Percentiles rank a stretch among this genome's conserved stretches.
Conservation (phyloP, 2,888 invertebrate species). For the Scaptomyza parva region DNA sequence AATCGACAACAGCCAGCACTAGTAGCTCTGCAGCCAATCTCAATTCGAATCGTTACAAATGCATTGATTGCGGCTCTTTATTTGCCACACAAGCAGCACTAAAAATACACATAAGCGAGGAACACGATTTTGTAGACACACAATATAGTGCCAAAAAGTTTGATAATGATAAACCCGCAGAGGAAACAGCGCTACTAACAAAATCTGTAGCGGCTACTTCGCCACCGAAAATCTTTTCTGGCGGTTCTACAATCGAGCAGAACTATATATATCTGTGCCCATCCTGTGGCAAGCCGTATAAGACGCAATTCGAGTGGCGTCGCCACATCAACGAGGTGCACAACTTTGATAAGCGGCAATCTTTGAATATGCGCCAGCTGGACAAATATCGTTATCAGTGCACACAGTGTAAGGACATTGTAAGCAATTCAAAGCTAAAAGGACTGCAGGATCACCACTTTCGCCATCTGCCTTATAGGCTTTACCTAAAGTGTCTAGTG, state of each 20-base stretch:
- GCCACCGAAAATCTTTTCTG: constrained; percentile 9
- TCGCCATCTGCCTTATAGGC: constrained; percentile 75
- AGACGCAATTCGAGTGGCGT: constrained; percentile 79
- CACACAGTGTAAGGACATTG: constrained; percentile 75
- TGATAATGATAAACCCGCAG: constrained; percentile 37
- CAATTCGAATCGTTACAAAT: constrained; percentile 62
- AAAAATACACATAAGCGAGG: constrained; percentile 72
- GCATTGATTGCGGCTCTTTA: constrained; percentile 73
- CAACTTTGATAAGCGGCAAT: constrained; percentile 79
- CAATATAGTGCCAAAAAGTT: constrained; percentile 41
- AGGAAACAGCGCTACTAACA: constrained; percentile 7
- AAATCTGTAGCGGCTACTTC: not conserved
- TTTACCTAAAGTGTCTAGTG: constrained; percentile 80
- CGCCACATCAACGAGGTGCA: constrained; percentile 81
- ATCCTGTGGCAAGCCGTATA: constrained; percentile 77
- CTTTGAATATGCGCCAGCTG: constrained; percentile 75
- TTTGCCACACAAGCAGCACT: constrained; percentile 68
- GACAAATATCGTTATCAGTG: constrained; percentile 82
- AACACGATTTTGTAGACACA: constrained; percentile 69
- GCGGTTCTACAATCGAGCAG: constrained; percentile 63
- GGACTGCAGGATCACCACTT: constrained; percentile 83
- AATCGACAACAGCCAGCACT: not conserved
- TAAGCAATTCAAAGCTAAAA: constrained; percentile 78
- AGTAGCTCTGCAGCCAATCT: not conserved
- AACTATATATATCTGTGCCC: constrained; percentile 80